Base-by-base conservation (phyloP, 1,140 invertebrate species). In the Orchestia grillus region DNA sequence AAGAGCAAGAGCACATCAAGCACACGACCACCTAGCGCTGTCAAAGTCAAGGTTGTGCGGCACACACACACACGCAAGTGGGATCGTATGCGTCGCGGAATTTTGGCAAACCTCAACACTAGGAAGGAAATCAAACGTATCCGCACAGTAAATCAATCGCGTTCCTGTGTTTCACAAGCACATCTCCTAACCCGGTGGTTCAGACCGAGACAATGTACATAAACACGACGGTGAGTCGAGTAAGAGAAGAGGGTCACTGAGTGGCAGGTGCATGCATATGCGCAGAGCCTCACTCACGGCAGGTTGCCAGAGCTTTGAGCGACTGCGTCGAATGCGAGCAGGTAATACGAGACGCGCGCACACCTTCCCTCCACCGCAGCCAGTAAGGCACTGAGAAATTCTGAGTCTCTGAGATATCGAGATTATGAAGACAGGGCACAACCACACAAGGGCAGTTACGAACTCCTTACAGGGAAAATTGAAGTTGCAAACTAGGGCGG, bases 211-310 rank as follows among this genome's bases (percentile, higher is more conserved):
- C 1, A 77, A 36, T 23, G 62, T 15, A 3, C 15, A 77, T 77
- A 1, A 3, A 77, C 11, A 77, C 28, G 88, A 42, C 87, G 87
- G 36, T 36, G 36, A n/a, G 41, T 36, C 4, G 36, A 16, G 88
- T 42, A 90, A 44, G 42, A 42, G n/a, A 98, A 36, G 98, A 98
- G 98, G 98, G 88, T 98, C 8, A 87, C 36, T 41, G 42, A 16
- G 15, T 90, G 88, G 15, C 88, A 42, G 88, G 43, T 90, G 88
- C 4, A 44, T 42, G n/a, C 88, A 90, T 44, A 43, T 90, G 43
- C 41, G 87, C 87, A 87, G 41, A 6, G 47, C 36, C 28, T 15
- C 88, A 90, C 88, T 90, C 88, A 90, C 88, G 88, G 88, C 88
- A 90, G 88, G 43, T 90, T 98, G 96, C 96, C 88, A 96, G 45